Evolutionary conservation across 1,140 invertebrate genomes (phyloP).

Genomic region (Drosophila subpulchrella): DNA sequence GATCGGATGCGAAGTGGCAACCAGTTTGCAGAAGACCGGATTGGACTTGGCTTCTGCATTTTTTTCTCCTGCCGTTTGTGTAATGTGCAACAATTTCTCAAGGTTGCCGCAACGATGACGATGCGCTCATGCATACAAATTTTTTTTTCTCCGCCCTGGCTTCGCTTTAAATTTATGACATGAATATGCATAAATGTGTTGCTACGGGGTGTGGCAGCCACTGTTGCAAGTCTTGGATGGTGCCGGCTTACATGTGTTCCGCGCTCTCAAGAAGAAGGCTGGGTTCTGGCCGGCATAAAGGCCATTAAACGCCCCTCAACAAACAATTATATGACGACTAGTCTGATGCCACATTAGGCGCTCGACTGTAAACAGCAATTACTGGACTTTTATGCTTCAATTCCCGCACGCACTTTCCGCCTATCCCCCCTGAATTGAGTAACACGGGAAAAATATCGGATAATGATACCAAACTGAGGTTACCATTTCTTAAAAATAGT

Average conservation of each 20-base stretch:
- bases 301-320: conserved; percentile 78
- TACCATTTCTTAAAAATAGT: too few relatives aligned
- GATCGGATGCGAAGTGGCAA: conserved; percentile 52
- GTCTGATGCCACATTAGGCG: conserved; percentile 61
- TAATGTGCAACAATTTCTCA: conserved; percentile 62
- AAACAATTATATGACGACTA: conserved; percentile 74
- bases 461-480: background rate
- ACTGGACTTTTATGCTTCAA: conserved; percentile 74
- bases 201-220: conserved; percentile 58
- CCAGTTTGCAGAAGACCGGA: conserved; percentile 52
- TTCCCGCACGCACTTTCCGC: conserved; percentile 45
- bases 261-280: conserved; percentile 20
- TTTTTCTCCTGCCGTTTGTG: conserved; percentile 21
- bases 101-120: conserved; percentile 59
- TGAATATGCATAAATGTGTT: conserved; percentile 81
- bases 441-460: background rate
- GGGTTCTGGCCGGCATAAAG: conserved; percentile 31
- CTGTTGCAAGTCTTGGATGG: conserved; percentile 44
- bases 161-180: conserved; percentile 72
- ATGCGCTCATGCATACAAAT: conserved; percentile 75
- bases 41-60: conserved; percentile 31
- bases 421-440: background rate
- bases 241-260: conserved; percentile 65
- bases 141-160: conserved; percentile 15
- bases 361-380: conserved; percentile 78